Evolutionary conservation across 2,888 invertebrate species (phyloP).

Genomic region (Dendrolimus pini): DNA sequence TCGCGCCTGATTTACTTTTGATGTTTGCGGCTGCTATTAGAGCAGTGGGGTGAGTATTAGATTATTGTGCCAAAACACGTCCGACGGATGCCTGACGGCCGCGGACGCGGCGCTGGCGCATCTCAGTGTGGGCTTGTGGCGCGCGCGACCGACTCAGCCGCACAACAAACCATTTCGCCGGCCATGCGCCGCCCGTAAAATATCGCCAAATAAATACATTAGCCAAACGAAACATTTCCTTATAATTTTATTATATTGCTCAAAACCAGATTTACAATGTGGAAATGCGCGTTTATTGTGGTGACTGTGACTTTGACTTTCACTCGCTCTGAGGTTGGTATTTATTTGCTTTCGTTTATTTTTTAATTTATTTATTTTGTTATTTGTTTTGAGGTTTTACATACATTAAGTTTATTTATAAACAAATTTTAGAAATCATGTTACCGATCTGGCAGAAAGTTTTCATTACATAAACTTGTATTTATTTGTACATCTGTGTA

Average conservation of each 20-base stretch:
- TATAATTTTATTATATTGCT: conserved; percentile 30
- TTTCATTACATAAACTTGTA: not conserved
- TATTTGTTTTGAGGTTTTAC: not conserved
- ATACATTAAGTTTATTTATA: not conserved
- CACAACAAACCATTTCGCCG: conserved; percentile 39
- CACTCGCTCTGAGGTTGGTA: conserved; percentile 55
- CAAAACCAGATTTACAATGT: conserved; percentile 46
- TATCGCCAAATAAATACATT: conserved; percentile 35
- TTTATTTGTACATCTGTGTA: too few relatives aligned
- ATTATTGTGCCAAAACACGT: conserved; percentile 40
- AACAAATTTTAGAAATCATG: not conserved
- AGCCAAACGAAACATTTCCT: conserved; percentile 26
- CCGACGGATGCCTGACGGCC: conserved; percentile 27
- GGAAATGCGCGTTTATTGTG: conserved; percentile 54
- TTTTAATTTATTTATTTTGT: not conserved
- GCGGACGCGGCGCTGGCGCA: conserved; percentile 25
- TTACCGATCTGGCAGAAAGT: not conserved
- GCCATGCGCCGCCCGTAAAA: conserved; percentile 46
- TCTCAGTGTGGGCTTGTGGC: conserved; percentile 55
- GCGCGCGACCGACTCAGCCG: conserved; percentile 51
- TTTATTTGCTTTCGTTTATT: conserved; percentile 21
- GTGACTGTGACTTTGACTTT: conserved; percentile 52
- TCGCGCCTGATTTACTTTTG: conserved; percentile 14
- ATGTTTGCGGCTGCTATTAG: conserved; percentile 17
- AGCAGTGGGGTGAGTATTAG: conserved; percentile 44